Conservation (phyloP, 1,140 invertebrate genomes). For the Anthonomus grandis region DNA sequence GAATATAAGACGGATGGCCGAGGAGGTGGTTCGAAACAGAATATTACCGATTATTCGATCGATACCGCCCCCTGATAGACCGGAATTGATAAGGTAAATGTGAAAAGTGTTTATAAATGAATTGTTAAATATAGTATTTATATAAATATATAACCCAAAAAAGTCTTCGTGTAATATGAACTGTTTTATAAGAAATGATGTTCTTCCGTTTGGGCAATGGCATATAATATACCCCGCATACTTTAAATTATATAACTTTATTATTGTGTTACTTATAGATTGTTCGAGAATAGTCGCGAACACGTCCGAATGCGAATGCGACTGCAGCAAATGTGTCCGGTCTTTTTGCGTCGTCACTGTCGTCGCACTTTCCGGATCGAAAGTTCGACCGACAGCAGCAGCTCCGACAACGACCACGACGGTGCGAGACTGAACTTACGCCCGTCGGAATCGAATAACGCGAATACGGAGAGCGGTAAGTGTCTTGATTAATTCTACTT, state of each 20-base stretch:
- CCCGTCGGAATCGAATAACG: background rate
- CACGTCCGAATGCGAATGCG: slow-evolving; percentile 31
- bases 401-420: slow-evolving; percentile 38
- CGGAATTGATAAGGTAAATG: slow-evolving; percentile 37
- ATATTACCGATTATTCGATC: slow-evolving; percentile 37
- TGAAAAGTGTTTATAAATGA: too few species aligned
- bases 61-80: slow-evolving; percentile 33
- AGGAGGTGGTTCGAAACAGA: slow-evolving; percentile 34
- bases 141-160: too few species aligned
- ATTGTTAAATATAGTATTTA: too few species aligned
- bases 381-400: slow-evolving; percentile 40
- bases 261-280: too few species aligned
- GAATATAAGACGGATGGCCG: slow-evolving; percentile 32
- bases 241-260: too few species aligned
- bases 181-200: too few species aligned
- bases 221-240: too few species aligned
- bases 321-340: slow-evolving; percentile 37
- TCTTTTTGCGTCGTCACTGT: slow-evolving; percentile 30
- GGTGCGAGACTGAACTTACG: background rate
- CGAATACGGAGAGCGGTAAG: background rate
- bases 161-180: too few species aligned
- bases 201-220: too few species aligned
- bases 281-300: slow-evolving; percentile 37
- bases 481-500: too few species aligned
- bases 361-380: slow-evolving; percentile 20